A percentile compares a stretch with the other conserved stretches of the same genome.
Evolutionary conservation across 2,113 vertebrate genomes (phyloP).

Genomic region (Cettia cetti): DNA sequence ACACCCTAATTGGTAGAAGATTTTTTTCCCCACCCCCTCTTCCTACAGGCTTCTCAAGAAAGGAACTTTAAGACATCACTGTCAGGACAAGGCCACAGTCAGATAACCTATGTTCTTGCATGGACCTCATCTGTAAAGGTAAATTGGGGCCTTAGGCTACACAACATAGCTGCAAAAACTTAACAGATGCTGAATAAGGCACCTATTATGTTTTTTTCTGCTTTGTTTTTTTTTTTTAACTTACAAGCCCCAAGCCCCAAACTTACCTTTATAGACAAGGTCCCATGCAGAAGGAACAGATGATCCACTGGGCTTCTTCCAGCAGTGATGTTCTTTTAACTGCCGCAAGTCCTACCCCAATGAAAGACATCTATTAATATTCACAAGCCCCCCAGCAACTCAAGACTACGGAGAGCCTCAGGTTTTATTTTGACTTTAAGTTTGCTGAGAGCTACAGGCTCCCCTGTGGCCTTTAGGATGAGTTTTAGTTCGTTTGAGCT

Average conservation of each 20-base stretch:
- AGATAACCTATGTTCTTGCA: slow-evolving; percentile 57
- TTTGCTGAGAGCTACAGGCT: not conserved
- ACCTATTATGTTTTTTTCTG: slow-evolving; percentile 66
- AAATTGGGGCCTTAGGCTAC: slow-evolving; percentile 64
- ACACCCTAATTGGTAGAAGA: not conserved
- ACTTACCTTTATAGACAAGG: slow-evolving; percentile 71
- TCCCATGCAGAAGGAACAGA: slow-evolving; percentile 62
- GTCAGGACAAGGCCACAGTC: slow-evolving; percentile 55
- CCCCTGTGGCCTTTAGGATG: not conserved
- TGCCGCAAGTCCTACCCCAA: slow-evolving; percentile 66
- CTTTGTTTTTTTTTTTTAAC: slow-evolving; percentile 40
- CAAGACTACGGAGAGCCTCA: slow-evolving; percentile 9
- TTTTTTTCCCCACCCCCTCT: slow-evolving; percentile 33
- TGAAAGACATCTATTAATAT: slow-evolving; percentile 69
- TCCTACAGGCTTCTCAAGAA: slow-evolving; percentile 38
- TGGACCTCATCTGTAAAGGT: slow-evolving; percentile 69
- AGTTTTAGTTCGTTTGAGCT: not conserved
- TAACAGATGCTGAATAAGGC: slow-evolving; percentile 66
- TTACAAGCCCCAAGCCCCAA: slow-evolving; percentile 60
- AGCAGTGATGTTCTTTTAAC: slow-evolving; percentile 63
- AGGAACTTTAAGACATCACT: slow-evolving; percentile 26
- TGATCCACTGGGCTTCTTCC: slow-evolving; percentile 61
- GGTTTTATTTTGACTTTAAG: slow-evolving; percentile 3
- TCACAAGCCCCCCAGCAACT: slow-evolving; percentile 24
- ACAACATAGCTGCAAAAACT: slow-evolving; percentile 62